A percentile compares a stretch with the other conserved stretches of the same genome.
phyloP scores from a whole-genome alignment of 2,113 vertebrate genomes.

The Sceloporus tristichus region DNA sequence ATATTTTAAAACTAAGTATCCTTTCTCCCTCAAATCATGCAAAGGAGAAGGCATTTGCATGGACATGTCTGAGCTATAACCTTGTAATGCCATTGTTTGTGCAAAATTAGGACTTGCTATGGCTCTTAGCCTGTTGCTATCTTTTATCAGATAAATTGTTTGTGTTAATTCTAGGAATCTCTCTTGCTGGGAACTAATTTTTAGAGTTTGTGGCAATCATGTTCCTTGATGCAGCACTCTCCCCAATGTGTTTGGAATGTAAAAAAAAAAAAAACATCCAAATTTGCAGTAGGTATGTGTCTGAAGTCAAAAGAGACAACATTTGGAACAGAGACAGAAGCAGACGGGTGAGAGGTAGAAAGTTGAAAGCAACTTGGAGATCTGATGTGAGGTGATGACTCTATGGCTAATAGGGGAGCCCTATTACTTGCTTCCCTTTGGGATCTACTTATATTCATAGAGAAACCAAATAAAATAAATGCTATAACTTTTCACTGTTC shows the following conservation, averaged over 20 bases:
- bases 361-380: background rate
- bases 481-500: too few relatives aligned
- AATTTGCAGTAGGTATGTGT: background rate
- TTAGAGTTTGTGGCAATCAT: background rate
- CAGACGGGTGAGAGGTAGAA: background rate
- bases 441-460: background rate
- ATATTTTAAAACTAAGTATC: background rate
- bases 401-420: background rate
- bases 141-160: background rate
- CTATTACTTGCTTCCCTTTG: background rate
- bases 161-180: background rate
- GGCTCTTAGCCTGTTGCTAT: background rate
- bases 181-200: background rate
- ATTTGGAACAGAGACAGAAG: background rate
- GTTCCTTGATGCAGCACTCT: background rate
- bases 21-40: background rate
- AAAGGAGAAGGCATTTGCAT: background rate
- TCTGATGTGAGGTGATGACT: background rate
- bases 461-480: background rate
- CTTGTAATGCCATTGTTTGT: background rate
- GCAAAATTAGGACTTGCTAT: background rate
- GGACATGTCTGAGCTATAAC: background rate
- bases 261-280: background rate
- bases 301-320: background rate
- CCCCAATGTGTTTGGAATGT: background rate